Evolutionary conservation across 92 coral and sea anemone genomes (phyloP).

Genomic region (Bergia sp.): DNA sequence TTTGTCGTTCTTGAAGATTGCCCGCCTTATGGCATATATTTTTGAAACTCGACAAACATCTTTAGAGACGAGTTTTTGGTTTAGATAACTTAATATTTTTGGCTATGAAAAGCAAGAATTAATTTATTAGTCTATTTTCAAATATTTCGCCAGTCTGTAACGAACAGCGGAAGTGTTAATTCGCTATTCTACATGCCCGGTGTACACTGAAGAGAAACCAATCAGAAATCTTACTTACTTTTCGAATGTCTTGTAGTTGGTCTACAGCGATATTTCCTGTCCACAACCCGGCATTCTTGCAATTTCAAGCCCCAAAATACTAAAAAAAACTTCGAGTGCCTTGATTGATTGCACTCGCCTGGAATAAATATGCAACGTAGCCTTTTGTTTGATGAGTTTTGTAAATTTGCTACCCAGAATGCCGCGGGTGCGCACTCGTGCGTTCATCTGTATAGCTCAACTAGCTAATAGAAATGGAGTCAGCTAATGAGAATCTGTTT

Average conservation of each 20-base stretch:
- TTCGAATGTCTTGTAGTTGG: neutral
- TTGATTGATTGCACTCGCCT: conserved; percentile 32
- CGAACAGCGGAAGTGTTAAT: neutral
- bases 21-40: neutral
- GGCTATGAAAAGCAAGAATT: neutral
- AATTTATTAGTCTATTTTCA: neutral
- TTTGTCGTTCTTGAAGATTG: neutral
- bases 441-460: conserved; percentile 35
- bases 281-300: conserved; percentile 33
- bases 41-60: neutral
- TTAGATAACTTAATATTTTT: neutral
- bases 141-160: neutral
- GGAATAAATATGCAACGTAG: conserved; percentile 34
- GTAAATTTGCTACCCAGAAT: conserved; percentile 35
- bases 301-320: conserved; percentile 22
- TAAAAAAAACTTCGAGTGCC: conserved; percentile 23
- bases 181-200: neutral
- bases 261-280: conserved; percentile 3
- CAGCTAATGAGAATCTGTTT: neutral
- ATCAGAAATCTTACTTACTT: conserved; percentile 6
- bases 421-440: conserved; percentile 31
- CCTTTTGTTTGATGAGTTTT: conserved; percentile 32
- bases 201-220: neutral
- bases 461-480: conserved; percentile 6
- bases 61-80: neutral